phyloP scores from a whole-genome alignment of 2,113 vertebrate species.

The Chunga burmeisteri region DNA sequence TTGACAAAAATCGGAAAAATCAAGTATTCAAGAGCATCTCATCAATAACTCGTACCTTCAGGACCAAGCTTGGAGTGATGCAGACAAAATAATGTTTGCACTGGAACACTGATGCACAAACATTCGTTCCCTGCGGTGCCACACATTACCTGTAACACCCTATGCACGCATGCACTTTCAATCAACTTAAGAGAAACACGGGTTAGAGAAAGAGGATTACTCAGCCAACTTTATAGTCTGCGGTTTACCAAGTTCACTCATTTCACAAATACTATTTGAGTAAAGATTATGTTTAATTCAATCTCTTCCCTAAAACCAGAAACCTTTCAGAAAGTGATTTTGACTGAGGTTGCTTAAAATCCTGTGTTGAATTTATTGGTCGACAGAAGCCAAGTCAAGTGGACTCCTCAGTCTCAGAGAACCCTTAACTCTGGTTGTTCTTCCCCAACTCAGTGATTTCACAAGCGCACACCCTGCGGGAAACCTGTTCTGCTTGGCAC shows the following conservation, averaged over 20 bases:
- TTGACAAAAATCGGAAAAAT: not conserved
- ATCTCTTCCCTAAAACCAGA: not conserved
- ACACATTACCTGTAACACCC: not conserved
- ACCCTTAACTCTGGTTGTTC: not conserved
- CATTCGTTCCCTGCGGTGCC: not conserved
- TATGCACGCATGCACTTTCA: not conserved
- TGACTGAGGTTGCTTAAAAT: not conserved
- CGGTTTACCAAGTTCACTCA: not conserved
- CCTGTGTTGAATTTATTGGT: not conserved
- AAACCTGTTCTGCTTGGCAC: not conserved
- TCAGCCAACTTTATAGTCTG: not conserved
- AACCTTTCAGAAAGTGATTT: not conserved
- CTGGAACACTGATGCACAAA: not conserved
- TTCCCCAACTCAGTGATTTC: not conserved
- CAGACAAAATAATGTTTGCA: not conserved
- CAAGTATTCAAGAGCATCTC: not conserved
- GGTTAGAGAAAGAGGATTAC: not conserved
- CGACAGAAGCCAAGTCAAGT: not conserved
- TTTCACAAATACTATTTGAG: not conserved
- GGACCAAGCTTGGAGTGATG: not conserved
- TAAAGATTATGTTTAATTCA: not conserved
- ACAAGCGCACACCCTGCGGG: not conserved
- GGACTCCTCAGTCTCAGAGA: not conserved
- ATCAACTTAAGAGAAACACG: not conserved
- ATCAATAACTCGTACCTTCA: not conserved